These are phyloP conservation scores for Psephotus haematonotus DNA, from an alignment of 2,113 vertebrate species.

Conservation along the genomic window DNA sequence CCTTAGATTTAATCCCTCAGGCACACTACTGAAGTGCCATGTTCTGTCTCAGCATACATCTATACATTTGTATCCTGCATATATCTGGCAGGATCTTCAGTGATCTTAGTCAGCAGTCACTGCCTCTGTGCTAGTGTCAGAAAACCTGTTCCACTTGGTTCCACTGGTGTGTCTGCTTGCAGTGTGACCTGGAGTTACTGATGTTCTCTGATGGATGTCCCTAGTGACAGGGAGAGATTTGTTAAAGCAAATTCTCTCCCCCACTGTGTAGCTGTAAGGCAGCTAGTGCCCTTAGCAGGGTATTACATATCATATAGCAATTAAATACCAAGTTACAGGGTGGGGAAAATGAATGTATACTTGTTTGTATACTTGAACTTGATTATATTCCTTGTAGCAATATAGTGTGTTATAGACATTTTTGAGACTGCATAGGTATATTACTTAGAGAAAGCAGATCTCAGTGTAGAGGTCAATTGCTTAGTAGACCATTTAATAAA, in stretches of 20 bases:
- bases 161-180: neutral
- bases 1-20: neutral
- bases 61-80: neutral
- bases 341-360: neutral
- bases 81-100: neutral
- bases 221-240: neutral
- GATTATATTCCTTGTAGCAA: neutral
- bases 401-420: neutral
- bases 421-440: neutral
- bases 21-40: neutral
- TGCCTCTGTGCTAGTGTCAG: neutral
- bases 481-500: neutral
- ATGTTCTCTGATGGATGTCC: neutral
- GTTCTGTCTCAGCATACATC: neutral
- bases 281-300: neutral
- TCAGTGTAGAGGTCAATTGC: neutral
- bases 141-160: neutral
- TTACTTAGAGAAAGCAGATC: neutral
- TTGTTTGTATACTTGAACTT: neutral
- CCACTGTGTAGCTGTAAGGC: neutral
- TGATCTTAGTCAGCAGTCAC: neutral
- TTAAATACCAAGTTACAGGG: neutral
- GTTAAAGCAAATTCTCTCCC: neutral
- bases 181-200: neutral
- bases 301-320: neutral